A percentile compares a stretch with the other conserved stretches of the same genome.
These are phyloP conservation scores for Serrognathus titanus DNA, from an alignment of 2,888 invertebrate genomes.

Conservation along the genomic window DNA sequence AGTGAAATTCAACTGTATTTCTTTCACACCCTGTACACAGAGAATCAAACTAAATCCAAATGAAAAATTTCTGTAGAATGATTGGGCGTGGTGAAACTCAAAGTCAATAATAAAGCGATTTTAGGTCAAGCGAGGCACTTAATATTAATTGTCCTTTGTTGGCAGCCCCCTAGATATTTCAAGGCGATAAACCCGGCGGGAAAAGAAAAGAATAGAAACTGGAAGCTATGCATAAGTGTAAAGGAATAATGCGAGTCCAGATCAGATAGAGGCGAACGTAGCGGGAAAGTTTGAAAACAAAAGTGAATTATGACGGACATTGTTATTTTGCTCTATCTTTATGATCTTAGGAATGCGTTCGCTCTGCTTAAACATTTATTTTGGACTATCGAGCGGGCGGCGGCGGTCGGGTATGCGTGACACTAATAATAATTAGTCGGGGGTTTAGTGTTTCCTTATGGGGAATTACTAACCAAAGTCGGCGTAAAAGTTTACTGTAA, in stretches of 20 bases:
- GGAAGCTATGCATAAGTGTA: constrained; percentile 18
- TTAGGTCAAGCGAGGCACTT: constrained; percentile 21
- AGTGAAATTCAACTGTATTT: no score
- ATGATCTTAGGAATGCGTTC: no score
- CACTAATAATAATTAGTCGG: no score
- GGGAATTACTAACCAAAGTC: no score
- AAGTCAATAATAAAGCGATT: constrained; percentile 11
- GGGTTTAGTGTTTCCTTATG: no score
- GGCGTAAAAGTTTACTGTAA: no score
- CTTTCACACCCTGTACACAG: no score
- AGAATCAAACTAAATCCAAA: no score
- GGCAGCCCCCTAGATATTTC: constrained; percentile 15
- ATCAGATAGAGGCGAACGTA: constrained; percentile 16
- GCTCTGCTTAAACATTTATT: no score
- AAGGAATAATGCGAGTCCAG: constrained; percentile 15
- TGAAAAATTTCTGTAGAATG: background rate
- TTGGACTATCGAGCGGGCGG: no score
- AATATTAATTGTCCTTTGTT: constrained; percentile 15
- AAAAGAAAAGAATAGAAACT: constrained; percentile 21
- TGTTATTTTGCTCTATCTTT: constrained; percentile 4
- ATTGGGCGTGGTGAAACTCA: constrained; percentile 1
- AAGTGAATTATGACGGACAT: constrained; percentile 27
- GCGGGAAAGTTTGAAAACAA: constrained; percentile 23
- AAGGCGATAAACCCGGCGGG: constrained; percentile 16
- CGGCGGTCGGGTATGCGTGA: no score